Base-by-base conservation (phyloP, 2,888 invertebrate species). In the Lysandra bellargus region DNA sequence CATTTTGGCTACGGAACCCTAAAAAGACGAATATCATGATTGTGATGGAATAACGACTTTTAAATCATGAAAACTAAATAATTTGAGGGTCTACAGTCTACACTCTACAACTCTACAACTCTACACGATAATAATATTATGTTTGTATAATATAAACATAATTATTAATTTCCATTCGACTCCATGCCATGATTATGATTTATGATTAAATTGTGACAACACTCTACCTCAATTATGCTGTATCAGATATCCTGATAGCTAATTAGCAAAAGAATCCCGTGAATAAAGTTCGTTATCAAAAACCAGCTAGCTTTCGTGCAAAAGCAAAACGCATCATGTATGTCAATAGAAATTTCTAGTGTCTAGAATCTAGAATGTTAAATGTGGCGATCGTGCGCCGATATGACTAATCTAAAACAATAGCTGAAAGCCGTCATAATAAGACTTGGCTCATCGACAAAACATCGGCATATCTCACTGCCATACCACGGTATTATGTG, bases 381-480 rank as follows among this genome's bases (percentile, higher is more conserved):
- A 69, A 78, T 64, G 30, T 78, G 37, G 49, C 44, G 37, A 78
- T 64, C 14, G 12, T 57, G 64, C 78, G 14, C 73, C 76, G 64
- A 78, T 53, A 75, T 80, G 80, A 81, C 79, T 80, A 81, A 81
- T 81, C 72, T 61, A 64, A 81, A 81, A 83, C 82, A 83, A 82
- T 82, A 79, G 80, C 73, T 72, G 73, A 82, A 82, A 74, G 78
- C 81, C 73, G 79, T 80, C 80, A 82, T 81, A 83, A 83, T 83
- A 83, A 81, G 84, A 83, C 84, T 83, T 84, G 84, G 84, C 84
- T 83, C 84, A 84, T 85, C 83, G 80, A 83, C 83, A 83, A 84
- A 83, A 83, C 83, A 82, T 82, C 80, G 81, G 78, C 78, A 72
- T 78, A 81, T 83, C 80, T 82, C 81, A 80, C 80, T 80, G 79